Percentiles rank a stretch among this genome's conserved stretches.
phyloP scores from a whole-genome alignment of 2,113 vertebrate species.

The Ondatra zibethicus region DNA sequence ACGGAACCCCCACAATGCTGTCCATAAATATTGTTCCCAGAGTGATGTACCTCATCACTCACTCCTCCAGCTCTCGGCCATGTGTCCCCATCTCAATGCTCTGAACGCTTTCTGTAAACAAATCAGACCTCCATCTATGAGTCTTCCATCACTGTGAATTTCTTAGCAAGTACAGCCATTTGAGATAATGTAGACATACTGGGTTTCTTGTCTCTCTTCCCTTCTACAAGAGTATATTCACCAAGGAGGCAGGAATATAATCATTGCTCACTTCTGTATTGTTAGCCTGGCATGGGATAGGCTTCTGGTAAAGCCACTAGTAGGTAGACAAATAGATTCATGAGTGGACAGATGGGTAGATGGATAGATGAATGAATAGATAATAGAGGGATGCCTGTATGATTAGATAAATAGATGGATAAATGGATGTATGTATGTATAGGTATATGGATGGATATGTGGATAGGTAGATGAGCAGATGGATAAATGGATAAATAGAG shows the following conservation, averaged over 20 bases:
- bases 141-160: neutral
- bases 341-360: neutral
- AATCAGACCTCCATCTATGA: neutral
- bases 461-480: fast-evolving
- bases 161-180: neutral
- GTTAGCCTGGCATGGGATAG: neutral
- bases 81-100: fast-evolving
- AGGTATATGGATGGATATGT: neutral
- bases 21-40: neutral
- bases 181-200: neutral
- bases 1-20: fast-evolving
- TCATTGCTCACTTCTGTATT: neutral
- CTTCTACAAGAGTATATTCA: neutral
- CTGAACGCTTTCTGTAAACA: neutral
- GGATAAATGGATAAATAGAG: fast-evolving
- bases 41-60: too few species aligned
- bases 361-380: neutral
- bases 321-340: neutral
- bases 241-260: neutral
- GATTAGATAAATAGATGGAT: neutral
- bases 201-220: neutral
- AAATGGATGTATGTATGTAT: too few species aligned
- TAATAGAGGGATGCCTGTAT: neutral
- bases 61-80: neutral
- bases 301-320: neutral